Conservation (phyloP, 2,113 vertebrate genomes). For the Syngnathus floridae region DNA sequence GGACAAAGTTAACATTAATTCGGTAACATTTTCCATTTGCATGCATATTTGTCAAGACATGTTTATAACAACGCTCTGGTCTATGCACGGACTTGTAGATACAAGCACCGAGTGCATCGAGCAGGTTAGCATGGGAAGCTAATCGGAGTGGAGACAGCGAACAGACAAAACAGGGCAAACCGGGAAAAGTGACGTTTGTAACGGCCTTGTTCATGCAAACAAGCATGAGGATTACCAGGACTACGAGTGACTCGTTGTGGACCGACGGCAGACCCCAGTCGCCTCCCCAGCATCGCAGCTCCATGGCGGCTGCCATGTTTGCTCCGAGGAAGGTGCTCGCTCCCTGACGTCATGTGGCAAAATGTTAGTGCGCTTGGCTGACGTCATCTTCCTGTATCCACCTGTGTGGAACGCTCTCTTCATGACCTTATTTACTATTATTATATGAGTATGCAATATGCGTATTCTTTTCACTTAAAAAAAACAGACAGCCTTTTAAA, state of each 20-base stretch:
- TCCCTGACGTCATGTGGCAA: constrained; percentile 44
- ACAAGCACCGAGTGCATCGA: not conserved
- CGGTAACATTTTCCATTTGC: not conserved
- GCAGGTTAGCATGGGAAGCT: constrained; percentile 50
- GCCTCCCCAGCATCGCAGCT: constrained; percentile 89
- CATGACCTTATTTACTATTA: not conserved
- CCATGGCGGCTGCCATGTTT: constrained; percentile 88
- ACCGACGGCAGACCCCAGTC: constrained; percentile 91
- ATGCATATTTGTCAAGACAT: not conserved
- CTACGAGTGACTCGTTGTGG: constrained; percentile 83
- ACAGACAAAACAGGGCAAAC: no score
- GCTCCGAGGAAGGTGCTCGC: constrained; percentile 16
- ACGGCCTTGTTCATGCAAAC: not conserved
- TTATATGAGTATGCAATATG: not conserved
- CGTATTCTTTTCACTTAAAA: not conserved
- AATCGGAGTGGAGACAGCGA: constrained; percentile 12
- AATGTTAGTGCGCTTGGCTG: not conserved
- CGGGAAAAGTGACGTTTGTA: not conserved
- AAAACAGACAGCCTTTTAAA: not conserved
- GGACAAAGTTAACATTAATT: not conserved
- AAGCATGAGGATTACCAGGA: constrained; percentile 76
- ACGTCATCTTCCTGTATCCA: not conserved
- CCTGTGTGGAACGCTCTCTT: not conserved
- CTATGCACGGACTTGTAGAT: not conserved
- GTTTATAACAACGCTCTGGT: not conserved